Evolutionary conservation across 2,797 vertebrate genomes (phyloP).

Genomic region (Iguana delicatissima): DNA sequence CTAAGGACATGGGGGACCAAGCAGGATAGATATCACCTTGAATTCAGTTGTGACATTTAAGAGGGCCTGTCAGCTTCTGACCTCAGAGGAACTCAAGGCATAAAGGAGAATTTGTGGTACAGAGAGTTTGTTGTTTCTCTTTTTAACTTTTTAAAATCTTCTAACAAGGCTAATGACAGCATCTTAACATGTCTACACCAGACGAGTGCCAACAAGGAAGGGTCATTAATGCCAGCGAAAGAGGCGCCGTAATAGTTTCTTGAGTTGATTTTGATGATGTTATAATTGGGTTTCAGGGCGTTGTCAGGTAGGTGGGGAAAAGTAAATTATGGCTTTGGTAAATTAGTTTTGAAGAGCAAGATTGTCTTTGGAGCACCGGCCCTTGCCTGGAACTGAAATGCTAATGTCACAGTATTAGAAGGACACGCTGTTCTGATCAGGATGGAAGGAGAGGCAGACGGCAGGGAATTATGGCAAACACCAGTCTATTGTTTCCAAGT

Average conservation of each 20-base stretch:
- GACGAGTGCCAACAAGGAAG: constrained; percentile 1
- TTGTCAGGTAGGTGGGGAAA: constrained; percentile 14
- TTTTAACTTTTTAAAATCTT: neutral
- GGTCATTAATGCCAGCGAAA: constrained; percentile 12
- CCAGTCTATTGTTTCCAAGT: neutral
- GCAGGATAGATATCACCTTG: too few species aligned
- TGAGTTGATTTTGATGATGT: constrained; percentile 32
- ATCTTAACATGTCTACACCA: constrained; percentile 18
- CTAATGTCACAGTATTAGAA: neutral
- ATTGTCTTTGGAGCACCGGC: neutral
- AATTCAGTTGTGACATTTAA: neutral
- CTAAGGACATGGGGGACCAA: neutral
- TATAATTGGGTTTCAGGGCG: constrained; percentile 44
- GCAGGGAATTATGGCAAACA: neutral
- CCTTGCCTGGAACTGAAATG: constrained; percentile 3
- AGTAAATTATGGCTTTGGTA: constrained; percentile 28
- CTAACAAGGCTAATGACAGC: neutral
- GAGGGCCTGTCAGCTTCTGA: neutral
- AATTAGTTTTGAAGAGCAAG: constrained; percentile 19
- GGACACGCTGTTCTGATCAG: neutral
- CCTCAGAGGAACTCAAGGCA: constrained; percentile 1
- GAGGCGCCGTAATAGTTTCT: constrained; percentile 27
- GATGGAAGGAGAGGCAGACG: constrained; percentile 10
- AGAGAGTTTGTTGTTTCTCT: neutral
- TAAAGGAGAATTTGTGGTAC: neutral